Evolutionary conservation across 2,797 vertebrate species (phyloP).

Genomic region (Melanotaenia pygmaea): DNA sequence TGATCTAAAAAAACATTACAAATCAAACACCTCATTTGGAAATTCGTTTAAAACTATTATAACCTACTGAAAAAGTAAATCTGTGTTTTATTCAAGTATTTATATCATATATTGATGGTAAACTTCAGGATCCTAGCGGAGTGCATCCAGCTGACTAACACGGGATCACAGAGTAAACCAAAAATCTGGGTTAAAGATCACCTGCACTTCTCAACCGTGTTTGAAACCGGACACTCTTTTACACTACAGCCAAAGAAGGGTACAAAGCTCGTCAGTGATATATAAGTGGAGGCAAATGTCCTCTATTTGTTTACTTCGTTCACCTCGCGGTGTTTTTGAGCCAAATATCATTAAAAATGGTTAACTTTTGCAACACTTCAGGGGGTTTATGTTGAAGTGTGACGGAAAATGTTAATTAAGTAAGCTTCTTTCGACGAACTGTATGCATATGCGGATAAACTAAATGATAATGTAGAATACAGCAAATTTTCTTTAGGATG

Average conservation of each 20-base stretch:
- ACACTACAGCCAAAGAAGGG: background rate
- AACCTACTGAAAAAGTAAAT: background rate
- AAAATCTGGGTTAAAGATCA: slow-evolving; percentile 64
- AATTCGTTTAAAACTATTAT: background rate
- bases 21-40: background rate
- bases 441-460: background rate
- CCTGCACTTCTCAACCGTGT: slow-evolving; percentile 6
- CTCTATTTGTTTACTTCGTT: background rate
- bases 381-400: background rate
- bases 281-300: background rate
- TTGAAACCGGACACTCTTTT: slow-evolving; percentile 59
- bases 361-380: background rate
- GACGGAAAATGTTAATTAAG: background rate
- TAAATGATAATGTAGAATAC: background rate
- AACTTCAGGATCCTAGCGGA: background rate
- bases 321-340: background rate
- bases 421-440: background rate
- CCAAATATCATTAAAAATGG: background rate
- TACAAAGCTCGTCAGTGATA: background rate
- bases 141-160: background rate
- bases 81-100: background rate
- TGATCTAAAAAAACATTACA: background rate
- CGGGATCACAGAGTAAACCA: background rate
- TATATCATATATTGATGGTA: background rate
- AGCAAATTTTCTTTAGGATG: background rate